These are phyloP conservation scores for Scaptomyza montana DNA, from an alignment of 1,140 invertebrate species.

Conservation along the genomic window DNA sequence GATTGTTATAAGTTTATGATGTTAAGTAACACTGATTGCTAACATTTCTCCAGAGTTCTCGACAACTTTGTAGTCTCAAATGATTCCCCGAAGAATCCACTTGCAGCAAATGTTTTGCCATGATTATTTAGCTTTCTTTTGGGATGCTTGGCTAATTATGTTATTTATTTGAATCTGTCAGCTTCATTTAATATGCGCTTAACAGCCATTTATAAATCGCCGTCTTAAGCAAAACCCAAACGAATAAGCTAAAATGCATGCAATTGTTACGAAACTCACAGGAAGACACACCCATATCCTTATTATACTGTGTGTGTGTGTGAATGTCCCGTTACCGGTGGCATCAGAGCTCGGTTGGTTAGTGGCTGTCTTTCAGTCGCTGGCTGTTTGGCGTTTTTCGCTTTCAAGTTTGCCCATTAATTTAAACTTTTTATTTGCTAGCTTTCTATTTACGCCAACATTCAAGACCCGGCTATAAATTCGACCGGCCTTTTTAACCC, in stretches of 20 bases:
- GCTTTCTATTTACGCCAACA: constrained; percentile 70
- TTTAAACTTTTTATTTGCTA: constrained; percentile 73
- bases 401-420: constrained; percentile 79
- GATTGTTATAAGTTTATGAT: too few species aligned
- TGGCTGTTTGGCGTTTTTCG: constrained; percentile 38
- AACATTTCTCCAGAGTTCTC: too few species aligned
- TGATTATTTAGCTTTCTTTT: constrained; percentile 7
- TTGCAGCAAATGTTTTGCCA: constrained; percentile 5
- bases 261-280: constrained; percentile 25
- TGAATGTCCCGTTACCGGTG: constrained; percentile 9
- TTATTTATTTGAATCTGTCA: constrained; percentile 18
- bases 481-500: constrained; percentile 60
- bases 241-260: constrained; percentile 45
- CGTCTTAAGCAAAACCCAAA: constrained; percentile 54
- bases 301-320: not conserved
- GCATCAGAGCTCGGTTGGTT: constrained; percentile 25
- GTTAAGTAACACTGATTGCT: too few species aligned
- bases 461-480: constrained; percentile 65
- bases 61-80: too few species aligned
- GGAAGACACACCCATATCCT: constrained; percentile 25
- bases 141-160: constrained; percentile 47
- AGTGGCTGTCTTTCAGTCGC: constrained; percentile 9
- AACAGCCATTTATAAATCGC: constrained; percentile 67
- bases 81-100: not conserved
- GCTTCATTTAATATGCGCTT: constrained; percentile 60